A percentile compares a stretch with the other conserved stretches of the same genome.
These are phyloP conservation scores for Athetis lepigone DNA, from an alignment of 2,888 invertebrate species.

Conservation along the genomic window DNA sequence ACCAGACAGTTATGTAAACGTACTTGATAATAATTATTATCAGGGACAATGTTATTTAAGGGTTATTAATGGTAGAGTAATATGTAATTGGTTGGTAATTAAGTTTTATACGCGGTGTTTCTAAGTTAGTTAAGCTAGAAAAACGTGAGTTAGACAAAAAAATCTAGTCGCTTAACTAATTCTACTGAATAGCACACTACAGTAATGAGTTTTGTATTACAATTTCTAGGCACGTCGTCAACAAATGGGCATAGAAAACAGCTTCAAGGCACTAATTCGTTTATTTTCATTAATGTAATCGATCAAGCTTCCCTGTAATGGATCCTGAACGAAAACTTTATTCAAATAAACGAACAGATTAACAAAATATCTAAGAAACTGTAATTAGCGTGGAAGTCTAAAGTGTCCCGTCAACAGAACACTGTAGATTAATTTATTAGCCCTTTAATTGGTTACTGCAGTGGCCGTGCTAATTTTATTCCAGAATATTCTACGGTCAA, in stretches of 20 bases:
- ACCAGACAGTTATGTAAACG: background rate
- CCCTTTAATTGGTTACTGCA: constrained; percentile 67
- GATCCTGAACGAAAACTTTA: constrained; percentile 52
- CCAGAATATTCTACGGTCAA: constrained; percentile 53
- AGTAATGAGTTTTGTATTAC: constrained; percentile 21
- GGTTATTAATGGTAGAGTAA: background rate
- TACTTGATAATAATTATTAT: background rate
- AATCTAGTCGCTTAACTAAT: constrained; percentile 49
- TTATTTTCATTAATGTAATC: constrained; percentile 56
- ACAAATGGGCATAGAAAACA: constrained; percentile 43
- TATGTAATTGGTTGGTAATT: background rate
- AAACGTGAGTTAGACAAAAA: constrained; percentile 18
- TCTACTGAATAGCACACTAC: constrained; percentile 25
- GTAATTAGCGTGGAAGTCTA: constrained; percentile 69
- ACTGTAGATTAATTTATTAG: constrained; percentile 73
- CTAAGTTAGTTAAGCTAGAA: constrained; percentile 6
- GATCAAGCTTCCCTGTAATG: constrained; percentile 52
- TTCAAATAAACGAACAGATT: constrained; percentile 70
- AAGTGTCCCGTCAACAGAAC: constrained; percentile 68
- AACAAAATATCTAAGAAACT: constrained; percentile 63
- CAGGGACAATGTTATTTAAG: background rate
- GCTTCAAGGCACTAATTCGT: constrained; percentile 44
- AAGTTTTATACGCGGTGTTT: background rate
- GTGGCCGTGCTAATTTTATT: constrained; percentile 56
- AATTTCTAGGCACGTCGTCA: constrained; percentile 53